Conservation (phyloP, 2,797 vertebrate species). For the Acanthis flammea region DNA sequence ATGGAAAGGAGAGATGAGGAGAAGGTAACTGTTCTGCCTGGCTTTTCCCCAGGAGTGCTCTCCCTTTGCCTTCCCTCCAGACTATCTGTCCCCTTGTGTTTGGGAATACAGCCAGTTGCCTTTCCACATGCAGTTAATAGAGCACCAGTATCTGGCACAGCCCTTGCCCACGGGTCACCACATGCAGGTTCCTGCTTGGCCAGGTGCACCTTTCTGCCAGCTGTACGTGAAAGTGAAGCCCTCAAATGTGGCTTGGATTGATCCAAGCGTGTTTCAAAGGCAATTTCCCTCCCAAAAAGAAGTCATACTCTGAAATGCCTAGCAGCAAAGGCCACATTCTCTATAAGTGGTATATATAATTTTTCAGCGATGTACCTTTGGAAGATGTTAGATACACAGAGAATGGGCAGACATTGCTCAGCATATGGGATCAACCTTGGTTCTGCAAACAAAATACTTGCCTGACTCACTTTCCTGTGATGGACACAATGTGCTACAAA, state of each 20-base stretch:
- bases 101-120: not conserved
- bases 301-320: not conserved
- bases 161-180: not conserved
- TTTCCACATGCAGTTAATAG: not conserved
- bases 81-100: not conserved
- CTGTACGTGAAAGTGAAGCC: not conserved
- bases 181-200: not conserved
- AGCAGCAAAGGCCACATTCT: not conserved
- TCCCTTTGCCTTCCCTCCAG: not conserved
- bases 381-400: not conserved
- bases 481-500: not conserved
- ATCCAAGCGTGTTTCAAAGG: not conserved
- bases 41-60: not conserved
- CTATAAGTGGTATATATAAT: not conserved
- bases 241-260: not conserved
- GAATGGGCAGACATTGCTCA: not conserved
- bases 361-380: accelerated
- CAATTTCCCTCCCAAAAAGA: not conserved
- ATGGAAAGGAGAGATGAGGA: not conserved
- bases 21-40: not conserved
- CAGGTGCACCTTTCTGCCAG: not conserved
- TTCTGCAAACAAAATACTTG: not conserved
- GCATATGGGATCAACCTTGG: not conserved
- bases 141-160: not conserved
- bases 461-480: accelerated